Base-by-base conservation (phyloP, 2,113 vertebrate genomes). In the Holacanthus passer region DNA sequence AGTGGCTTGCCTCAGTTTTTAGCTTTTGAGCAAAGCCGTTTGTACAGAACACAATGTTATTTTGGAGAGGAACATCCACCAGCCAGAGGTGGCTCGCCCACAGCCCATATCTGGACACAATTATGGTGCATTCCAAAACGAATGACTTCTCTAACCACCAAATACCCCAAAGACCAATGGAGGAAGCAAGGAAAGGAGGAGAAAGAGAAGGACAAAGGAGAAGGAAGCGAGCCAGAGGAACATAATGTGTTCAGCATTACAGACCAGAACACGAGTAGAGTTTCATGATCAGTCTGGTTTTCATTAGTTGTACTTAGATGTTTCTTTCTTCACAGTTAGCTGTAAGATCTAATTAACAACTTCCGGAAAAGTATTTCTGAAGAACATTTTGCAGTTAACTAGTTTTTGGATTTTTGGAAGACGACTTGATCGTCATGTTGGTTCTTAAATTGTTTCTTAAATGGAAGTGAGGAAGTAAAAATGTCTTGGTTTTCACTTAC, bases 41-140 rank as follows among this genome's bases (percentile, higher is more conserved):
- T 41, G 48, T 4, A 55, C 3, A 59, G 20, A 62, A 73, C 64
- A 43, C 5, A 32, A 5, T 48, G 39, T 75, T 35, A 22, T 31
- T 37, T 55, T 47, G 20, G 4, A 24, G 10, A 41, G 59, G 31
- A 67, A 59, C n/a, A 5, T 17, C 56, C 31, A 43, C 9, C 1
- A 32, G 13, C 10, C 17, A 39, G 17, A 22, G 3, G 4, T 41
- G 32, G 10, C 10, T 48, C 5, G 19, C 55, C 58, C 5, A 1
- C 32, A 39, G 7, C 24, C 0, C 11, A 47, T 24, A 65, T 67
- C 75, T 88, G 79, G 59, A 68, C 32, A 2, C 31, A 56, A 60
- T 88, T 60, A 82, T 31, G 29, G 13, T 14, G n/a, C 47, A 66
- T 88, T 79, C 43, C 62, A 43, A 53, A 73, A 32, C 1, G 50